Evolutionary conservation across 2,888 invertebrate species (phyloP), one percentile per base, ranked within the genome.

Genomic region (Nymphalis polychloros): DNA sequence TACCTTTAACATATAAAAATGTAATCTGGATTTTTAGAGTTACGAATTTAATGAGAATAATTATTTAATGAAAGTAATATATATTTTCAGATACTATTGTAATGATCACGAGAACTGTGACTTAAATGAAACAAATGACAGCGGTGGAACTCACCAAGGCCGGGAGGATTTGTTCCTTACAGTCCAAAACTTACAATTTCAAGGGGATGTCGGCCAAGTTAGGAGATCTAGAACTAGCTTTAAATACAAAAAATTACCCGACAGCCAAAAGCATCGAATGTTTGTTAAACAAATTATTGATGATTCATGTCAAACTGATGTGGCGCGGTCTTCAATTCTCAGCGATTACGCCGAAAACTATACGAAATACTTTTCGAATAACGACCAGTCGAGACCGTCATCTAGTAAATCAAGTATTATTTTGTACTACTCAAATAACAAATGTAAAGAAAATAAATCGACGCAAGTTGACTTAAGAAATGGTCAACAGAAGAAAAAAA

Each of bases 131-230:
- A 70, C 71, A 6, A 52, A 72, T 20, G 80, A 80, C 8, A 81
- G 69, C 60, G 69, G 64, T 13, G 73, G 73, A 68, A 67, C 63
- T 13, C 77, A 79, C 10, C 76, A 77, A 10, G 77, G 81, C 19
- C 53, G 66, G 1, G 83, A 86, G 62, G 84, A 90, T 62, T 72
- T 90, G 63, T 88, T 81, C 62, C 85, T 92, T 1, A 83, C 92
- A 2, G 90, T 92, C 2, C 91, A 91, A 78, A 92, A 89, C 23
- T 77, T 92, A 50, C 82, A 89, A 73, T 92, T 92, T 68, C 82
- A 84, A 74, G 92, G 92, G 1, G 79, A 85, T 19, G 72, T 79
- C 2, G 80, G 85, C 23, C 81, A 84, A 67, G 77, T 75, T 0
- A 87, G 83, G 72, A 83, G 83, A 72, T 83, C 82, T 1, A 79